Conservation (phyloP, 2,113 vertebrate species). For the Pteronura brasiliensis region DNA sequence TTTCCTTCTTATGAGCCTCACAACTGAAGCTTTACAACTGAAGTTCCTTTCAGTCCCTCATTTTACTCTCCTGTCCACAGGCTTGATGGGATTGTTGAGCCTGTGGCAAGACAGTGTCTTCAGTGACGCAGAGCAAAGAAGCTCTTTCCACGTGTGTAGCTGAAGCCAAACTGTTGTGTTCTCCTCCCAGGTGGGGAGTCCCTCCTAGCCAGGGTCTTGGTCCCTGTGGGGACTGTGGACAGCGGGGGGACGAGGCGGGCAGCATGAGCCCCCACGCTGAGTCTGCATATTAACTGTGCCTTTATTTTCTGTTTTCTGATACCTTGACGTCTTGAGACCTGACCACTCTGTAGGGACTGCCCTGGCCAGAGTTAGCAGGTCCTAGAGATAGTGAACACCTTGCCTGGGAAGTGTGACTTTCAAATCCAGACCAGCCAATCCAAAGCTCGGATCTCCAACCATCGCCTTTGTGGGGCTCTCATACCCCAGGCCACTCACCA, state of each 20-base stretch:
- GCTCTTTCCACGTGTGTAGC: background rate
- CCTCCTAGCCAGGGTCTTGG: background rate
- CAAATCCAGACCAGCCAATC: background rate
- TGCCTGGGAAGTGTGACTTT: accelerated
- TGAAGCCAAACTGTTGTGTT: background rate
- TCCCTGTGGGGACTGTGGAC: background rate
- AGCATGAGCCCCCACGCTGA: background rate
- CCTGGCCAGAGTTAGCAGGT: background rate
- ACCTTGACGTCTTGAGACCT: background rate
- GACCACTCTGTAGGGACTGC: too few relatives aligned
- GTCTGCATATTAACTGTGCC: background rate
- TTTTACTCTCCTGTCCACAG: background rate
- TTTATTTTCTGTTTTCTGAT: background rate
- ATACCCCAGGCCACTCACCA: background rate
- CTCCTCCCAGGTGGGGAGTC: background rate
- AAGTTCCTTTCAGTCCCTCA: background rate
- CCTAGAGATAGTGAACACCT: background rate
- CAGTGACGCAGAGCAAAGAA: background rate
- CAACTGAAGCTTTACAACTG: too few relatives aligned
- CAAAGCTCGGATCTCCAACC: background rate
- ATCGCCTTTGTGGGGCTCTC: background rate
- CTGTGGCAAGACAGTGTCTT: background rate
- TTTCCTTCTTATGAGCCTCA: background rate
- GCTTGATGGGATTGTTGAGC: background rate
- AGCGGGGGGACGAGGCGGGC: background rate